Base-by-base conservation (phyloP, 2,888 invertebrate species). In the Dicycla oo region DNA sequence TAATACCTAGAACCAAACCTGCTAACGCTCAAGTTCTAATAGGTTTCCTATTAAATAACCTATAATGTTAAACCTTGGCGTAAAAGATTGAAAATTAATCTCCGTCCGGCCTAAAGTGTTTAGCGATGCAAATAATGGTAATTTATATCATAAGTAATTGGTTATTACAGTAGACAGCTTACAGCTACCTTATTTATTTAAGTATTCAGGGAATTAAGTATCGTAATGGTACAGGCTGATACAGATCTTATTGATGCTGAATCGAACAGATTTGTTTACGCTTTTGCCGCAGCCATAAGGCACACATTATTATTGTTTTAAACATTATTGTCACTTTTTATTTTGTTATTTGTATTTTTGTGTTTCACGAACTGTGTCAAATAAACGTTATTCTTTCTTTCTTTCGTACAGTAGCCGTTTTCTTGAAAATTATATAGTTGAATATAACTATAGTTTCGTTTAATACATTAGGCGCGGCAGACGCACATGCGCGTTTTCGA, bases 141-240 rank as follows among this genome's bases (percentile, higher is more conserved):
- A 74, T 77, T 69, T 77, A 76, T 75, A 81, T 79, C 69, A 63
- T 61, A 75, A 75, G 56, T 67, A 79, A 78, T 73, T 69, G 73
- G 71, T 70, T 62, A 72, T 77, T 76, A 81, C 76, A 87, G 87
- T 78, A 47, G 56, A 62, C 77, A 88, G 89, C 85, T 87, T 84
- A 81, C 78, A 86, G 82, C 75, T 80, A 75, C 75, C 43, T 87
- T 90, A 92, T 92, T 91, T 64, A 58, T 64, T 60, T 60, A 10
- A 34, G 2, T 80, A 74, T 58, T 51, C 40, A 26, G n/a, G 26
- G 45, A 30, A 74, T 57, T 38, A 45, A 73, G 13, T 38, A 47
- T 62, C 63, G 23, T 67, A 30, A 54, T 30, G 0, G 13, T 43
- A 45, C 64, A 56, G 15, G 57, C 15, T 45, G 23, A 51, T 45